Evolutionary conservation across 2,113 vertebrate species (phyloP).

Genomic region (Gulo gulo): DNA sequence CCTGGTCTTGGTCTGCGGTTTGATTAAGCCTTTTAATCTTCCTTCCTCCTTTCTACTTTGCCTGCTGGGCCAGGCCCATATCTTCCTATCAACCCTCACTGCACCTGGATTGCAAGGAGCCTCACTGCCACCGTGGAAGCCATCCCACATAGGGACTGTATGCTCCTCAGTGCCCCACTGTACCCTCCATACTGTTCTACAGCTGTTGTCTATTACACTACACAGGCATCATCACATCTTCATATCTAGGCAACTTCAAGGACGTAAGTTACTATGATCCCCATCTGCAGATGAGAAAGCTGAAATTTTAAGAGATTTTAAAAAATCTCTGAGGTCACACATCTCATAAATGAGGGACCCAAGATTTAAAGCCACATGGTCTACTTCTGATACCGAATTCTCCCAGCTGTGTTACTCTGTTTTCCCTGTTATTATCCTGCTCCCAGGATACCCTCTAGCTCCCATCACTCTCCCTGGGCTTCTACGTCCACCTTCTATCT

Average conservation of each 20-base stretch:
- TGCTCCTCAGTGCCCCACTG: background rate
- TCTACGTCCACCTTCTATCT: background rate
- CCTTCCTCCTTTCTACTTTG: background rate
- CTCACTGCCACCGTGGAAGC: background rate
- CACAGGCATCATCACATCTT: background rate
- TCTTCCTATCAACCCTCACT: background rate
- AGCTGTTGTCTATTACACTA: background rate
- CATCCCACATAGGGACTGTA: rapidly evolving
- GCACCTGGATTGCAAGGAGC: background rate
- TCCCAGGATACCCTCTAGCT: background rate
- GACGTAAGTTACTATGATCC: background rate
- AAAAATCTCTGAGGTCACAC: background rate
- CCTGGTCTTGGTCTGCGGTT: background rate
- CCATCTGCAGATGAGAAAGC: background rate
- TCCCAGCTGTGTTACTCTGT: background rate
- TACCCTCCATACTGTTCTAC: background rate
- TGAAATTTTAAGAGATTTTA: background rate
- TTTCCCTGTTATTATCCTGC: background rate
- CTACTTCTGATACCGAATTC: background rate
- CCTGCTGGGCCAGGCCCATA: background rate
- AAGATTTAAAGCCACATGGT: background rate
- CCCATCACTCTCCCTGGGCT: background rate
- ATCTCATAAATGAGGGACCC: background rate
- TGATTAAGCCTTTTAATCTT: background rate
- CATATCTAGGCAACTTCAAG: background rate